Evolutionary conservation across 2,888 invertebrate genomes (phyloP), one percentile per base, ranked within the genome.

Genomic region (Luffia ferchaultella): DNA sequence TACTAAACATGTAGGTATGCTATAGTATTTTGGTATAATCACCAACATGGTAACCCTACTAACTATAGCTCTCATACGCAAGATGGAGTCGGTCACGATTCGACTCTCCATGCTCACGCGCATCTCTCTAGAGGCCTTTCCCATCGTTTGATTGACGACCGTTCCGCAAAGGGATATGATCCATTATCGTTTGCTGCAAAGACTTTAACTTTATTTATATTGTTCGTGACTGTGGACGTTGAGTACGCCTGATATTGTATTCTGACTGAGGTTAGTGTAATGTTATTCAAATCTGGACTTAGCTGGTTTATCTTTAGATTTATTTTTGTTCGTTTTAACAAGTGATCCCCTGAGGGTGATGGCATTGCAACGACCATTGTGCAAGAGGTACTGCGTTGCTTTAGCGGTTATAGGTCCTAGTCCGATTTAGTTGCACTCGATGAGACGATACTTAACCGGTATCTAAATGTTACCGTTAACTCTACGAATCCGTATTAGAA

Each of bases 121-220:
- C 73, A 71, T 69, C 67, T 58, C 50, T 56, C 57, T 57, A 60
- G 65, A 59, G 57, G 50, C 50, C 51, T 42, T 47, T 42, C 40
- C 15, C 18, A 46, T 55, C 16, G 30, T 12, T 42, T 52, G 46
- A 66, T 58, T 63, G 54, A 62, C 49, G 55, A 58, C 66, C 57
- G 51, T 72, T 60, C 53, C 16, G 0, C 2, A 1, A 46, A 19
- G 0, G 0, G 44, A 54, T 18, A 71, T 50, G 53, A 62, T 61
- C 53, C 41, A 57, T 48, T 61, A 59, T 70, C 18, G 49, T 55
- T 53, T 60, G 57, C 45, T 46, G 60, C 18, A n/a, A 46, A 53
- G 40, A 70, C 75, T 72, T 68, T 55, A 63, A 42, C 64, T 68
- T 74, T 74, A 79, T 80, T 80, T 78, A 80, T 76, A 73, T 73